Conservation (phyloP, 2,888 invertebrate species). For the Bombyx huttoni region DNA sequence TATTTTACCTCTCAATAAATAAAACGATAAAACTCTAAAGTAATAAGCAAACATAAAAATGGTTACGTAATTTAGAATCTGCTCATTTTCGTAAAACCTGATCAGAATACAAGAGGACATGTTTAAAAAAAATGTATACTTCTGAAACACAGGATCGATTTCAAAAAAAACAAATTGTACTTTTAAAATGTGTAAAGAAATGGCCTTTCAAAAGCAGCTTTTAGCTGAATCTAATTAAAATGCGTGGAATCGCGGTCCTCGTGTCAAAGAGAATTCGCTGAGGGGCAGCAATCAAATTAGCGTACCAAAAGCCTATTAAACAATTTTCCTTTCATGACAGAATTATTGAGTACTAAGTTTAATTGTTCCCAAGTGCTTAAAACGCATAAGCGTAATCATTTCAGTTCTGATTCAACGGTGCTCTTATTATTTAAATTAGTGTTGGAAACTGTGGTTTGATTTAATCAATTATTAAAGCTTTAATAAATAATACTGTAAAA, state of each 20-base stretch:
- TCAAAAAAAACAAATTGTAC: background rate
- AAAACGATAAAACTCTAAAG: no score
- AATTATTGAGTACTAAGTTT: background rate
- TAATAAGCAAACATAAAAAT: no score
- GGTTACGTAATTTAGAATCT: no score
- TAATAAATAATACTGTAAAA: background rate
- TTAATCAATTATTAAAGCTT: background rate
- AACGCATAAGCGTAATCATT: background rate
- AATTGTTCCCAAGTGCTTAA: background rate
- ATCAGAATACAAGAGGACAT: no score
- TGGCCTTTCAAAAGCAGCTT: slow-evolving; percentile 2
- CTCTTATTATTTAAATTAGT: background rate
- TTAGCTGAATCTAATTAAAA: slow-evolving; percentile 18
- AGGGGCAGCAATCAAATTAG: slow-evolving; percentile 14
- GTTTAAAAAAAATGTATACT: no score
- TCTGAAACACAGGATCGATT: background rate
- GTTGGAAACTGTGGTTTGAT: background rate
- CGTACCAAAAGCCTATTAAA: slow-evolving; percentile 7
- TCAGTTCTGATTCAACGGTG: background rate
- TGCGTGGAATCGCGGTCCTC: slow-evolving; percentile 8
- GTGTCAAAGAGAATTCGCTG: slow-evolving; percentile 10
- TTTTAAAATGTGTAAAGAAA: background rate
- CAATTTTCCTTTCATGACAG: slow-evolving; percentile 8
- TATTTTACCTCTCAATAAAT: no score
- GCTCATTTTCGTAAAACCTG: no score